These are phyloP conservation scores for Eulithis testata DNA, from an alignment of 2,888 invertebrate genomes.

Conservation along the genomic window DNA sequence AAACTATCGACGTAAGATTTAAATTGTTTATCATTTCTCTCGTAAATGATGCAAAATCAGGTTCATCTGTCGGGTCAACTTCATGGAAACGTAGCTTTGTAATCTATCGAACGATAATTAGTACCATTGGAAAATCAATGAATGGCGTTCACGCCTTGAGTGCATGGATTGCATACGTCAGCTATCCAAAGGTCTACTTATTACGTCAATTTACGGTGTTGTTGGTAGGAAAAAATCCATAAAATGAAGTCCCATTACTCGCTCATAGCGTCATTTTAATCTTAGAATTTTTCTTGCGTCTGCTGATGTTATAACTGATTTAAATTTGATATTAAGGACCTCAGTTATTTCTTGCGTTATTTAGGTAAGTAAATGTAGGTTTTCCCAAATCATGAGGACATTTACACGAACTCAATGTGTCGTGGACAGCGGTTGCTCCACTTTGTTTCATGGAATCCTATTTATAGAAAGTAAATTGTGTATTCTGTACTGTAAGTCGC, in stretches of 20 bases:
- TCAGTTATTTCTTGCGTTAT: not conserved
- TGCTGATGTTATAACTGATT: no score
- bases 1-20: not conserved
- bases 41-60: conserved; percentile 17
- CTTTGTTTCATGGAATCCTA: conserved; percentile 18
- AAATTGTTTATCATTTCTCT: conserved; percentile 20
- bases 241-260: not conserved
- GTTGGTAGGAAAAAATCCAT: not conserved
- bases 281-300: not conserved
- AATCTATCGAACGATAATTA: conserved; percentile 23
- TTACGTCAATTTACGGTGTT: conserved; percentile 5
- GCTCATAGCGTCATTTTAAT: conserved; percentile 1
- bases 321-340: no score
- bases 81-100: conserved; percentile 42
- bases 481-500: conserved; percentile 10
- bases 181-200: conserved; percentile 1
- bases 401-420: not conserved
- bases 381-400: not conserved
- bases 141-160: conserved; percentile 18
- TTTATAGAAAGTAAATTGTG: conserved; percentile 19
- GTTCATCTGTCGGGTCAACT: conserved; percentile 45
- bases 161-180: conserved; percentile 29
- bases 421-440: not conserved
- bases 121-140: conserved; percentile 41
- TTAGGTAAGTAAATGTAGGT: not conserved